Percentiles rank a stretch among this genome's conserved stretches.
phyloP scores from a whole-genome alignment of 2,113 vertebrate species.

The Ursus arctos region DNA sequence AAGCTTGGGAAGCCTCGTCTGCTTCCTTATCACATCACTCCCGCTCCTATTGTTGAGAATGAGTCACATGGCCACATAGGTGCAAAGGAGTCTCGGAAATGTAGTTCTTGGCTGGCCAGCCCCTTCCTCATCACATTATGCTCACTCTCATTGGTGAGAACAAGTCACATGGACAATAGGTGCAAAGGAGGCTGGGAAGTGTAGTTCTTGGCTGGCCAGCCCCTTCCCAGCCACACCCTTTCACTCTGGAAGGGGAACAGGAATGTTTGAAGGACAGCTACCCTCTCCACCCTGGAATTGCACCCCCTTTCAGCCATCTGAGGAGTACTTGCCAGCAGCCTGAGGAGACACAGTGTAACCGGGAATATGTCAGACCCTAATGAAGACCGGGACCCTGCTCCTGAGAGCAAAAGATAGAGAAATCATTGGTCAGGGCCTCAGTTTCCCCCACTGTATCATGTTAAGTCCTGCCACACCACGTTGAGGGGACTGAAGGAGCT shows the following conservation, averaged over 20 bases:
- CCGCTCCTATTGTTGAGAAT: background rate
- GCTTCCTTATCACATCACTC: background rate
- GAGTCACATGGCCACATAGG: background rate
- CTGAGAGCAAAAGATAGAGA: background rate
- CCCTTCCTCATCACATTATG: background rate
- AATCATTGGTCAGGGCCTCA: background rate
- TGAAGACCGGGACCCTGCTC: background rate
- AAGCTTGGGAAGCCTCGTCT: background rate
- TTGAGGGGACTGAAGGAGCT: background rate
- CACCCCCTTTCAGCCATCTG: background rate
- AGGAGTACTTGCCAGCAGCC: background rate
- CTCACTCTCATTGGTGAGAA: background rate
- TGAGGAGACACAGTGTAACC: background rate
- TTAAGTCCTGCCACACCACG: background rate
- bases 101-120: background rate
- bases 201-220: background rate
- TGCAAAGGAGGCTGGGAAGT: conserved; percentile 23
- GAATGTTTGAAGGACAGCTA: background rate
- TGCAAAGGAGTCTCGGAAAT: conserved; percentile 31
- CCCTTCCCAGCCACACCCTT: background rate
- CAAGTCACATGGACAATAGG: background rate
- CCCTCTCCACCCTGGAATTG: background rate
- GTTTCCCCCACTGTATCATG: background rate
- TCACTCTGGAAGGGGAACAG: background rate
- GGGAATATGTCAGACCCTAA: background rate